A percentile compares a stretch with the other conserved stretches of the same genome.
phyloP scores from a whole-genome alignment of 1,140 invertebrate genomes.

The Drosophila littoralis region DNA sequence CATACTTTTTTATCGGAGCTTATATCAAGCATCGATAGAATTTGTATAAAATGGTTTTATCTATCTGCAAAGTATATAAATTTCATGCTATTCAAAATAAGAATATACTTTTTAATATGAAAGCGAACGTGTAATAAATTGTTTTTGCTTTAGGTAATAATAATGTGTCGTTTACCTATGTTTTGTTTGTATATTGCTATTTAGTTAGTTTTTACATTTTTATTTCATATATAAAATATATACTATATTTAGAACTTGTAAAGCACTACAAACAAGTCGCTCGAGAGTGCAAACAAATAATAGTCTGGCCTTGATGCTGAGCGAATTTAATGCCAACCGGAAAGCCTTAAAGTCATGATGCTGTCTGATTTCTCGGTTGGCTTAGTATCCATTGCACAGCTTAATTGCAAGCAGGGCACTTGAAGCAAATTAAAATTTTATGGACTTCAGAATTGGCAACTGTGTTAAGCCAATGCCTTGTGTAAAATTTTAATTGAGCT shows the following conservation, averaged over 20 bases:
- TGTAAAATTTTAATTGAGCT: constrained; percentile 50
- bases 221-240: too few relatives aligned
- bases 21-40: too few relatives aligned
- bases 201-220: too few relatives aligned
- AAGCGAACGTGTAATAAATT: too few relatives aligned
- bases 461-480: constrained; percentile 24
- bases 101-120: too few relatives aligned
- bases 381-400: not conserved
- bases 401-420: constrained; percentile 24
- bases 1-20: too few relatives aligned
- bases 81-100: too few relatives aligned
- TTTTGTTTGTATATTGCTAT: too few relatives aligned
- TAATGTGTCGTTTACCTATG: too few relatives aligned
- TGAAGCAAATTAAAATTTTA: constrained; percentile 48
- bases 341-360: not conserved
- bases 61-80: too few relatives aligned
- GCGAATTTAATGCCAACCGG: not conserved
- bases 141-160: too few relatives aligned
- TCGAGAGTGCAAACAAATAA: not conserved
- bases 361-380: not conserved
- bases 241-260: not conserved
- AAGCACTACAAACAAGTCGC: not conserved
- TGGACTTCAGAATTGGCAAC: constrained; percentile 31
- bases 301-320: not conserved
- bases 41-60: too few relatives aligned